These are phyloP conservation scores for Philopotamus ludificatus DNA, from an alignment of 1,140 invertebrate species.

Conservation along the genomic window DNA sequence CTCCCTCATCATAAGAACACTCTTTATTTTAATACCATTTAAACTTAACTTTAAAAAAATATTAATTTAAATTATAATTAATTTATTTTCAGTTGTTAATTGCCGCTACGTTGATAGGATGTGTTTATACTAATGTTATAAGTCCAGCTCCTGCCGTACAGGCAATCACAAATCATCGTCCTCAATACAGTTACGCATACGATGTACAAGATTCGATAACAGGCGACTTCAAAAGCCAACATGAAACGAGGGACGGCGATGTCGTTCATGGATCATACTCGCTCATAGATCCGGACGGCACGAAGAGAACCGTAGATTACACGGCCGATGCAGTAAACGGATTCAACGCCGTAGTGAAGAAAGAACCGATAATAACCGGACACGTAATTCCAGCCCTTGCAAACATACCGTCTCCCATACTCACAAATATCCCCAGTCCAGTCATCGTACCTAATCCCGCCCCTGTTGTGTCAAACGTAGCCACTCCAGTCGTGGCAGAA, in stretches of 20 bases:
- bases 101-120: slow-evolving; percentile 24
- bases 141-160: slow-evolving; percentile 19
- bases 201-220: slow-evolving; percentile 59
- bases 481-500: not conserved
- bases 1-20: not conserved
- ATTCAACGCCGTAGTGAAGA: slow-evolving; percentile 44
- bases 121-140: slow-evolving; percentile 25
- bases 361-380: slow-evolving; percentile 26
- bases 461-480: not conserved
- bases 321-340: slow-evolving; percentile 57
- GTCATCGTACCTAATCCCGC: too few relatives aligned
- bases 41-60: not conserved
- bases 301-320: slow-evolving; percentile 57
- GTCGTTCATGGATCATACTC: slow-evolving; percentile 60
- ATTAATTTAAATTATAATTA: not conserved
- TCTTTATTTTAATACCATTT: too few relatives aligned
- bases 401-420: not conserved
- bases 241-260: slow-evolving; percentile 60
- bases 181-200: slow-evolving; percentile 57
- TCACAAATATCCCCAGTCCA: too few relatives aligned
- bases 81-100: slow-evolving; percentile 30
- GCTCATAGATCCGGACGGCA: slow-evolving; percentile 61
- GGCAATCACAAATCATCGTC: slow-evolving; percentile 23
- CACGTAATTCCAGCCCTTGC: not conserved
- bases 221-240: slow-evolving; percentile 60